Conservation (phyloP, 2,888 invertebrate genomes). For the Zygogramma bicolorata region DNA sequence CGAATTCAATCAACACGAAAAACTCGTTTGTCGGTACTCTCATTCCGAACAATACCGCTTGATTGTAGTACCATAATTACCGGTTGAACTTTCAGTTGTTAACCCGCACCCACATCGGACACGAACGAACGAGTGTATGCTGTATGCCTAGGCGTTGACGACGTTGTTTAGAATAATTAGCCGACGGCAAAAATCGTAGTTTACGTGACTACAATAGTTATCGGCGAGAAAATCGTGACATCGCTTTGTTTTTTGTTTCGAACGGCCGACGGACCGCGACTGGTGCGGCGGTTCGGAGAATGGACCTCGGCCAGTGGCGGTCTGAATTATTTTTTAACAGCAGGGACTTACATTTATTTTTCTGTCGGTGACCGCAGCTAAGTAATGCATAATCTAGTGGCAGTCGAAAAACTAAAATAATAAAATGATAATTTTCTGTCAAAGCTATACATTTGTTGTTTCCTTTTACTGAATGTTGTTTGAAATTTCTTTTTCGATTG, state of each 20-base stretch:
- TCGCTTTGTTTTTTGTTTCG: neutral
- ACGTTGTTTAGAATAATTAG: conserved; percentile 2
- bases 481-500: too few species aligned
- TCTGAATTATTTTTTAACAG: too few species aligned
- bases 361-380: too few species aligned
- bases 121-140: conserved; percentile 1
- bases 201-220: conserved; percentile 4
- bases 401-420: too few species aligned
- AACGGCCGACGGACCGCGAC: neutral
- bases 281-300: neutral
- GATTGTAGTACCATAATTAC: conserved; percentile 33
- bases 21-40: conserved; percentile 27
- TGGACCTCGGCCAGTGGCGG: too few species aligned
- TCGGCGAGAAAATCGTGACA: neutral
- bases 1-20: conserved; percentile 34
- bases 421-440: too few species aligned
- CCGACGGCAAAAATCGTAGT: conserved; percentile 10
- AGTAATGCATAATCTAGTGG: too few species aligned
- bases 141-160: conserved; percentile 8
- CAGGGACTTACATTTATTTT: too few species aligned
- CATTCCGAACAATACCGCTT: conserved; percentile 15
- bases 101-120: conserved; percentile 37
- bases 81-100: conserved; percentile 39
- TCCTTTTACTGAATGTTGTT: too few species aligned
- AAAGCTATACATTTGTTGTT: too few species aligned